Evolutionary conservation across 2,797 vertebrate species (phyloP).

Genomic region (Toxotes lorentzi): DNA sequence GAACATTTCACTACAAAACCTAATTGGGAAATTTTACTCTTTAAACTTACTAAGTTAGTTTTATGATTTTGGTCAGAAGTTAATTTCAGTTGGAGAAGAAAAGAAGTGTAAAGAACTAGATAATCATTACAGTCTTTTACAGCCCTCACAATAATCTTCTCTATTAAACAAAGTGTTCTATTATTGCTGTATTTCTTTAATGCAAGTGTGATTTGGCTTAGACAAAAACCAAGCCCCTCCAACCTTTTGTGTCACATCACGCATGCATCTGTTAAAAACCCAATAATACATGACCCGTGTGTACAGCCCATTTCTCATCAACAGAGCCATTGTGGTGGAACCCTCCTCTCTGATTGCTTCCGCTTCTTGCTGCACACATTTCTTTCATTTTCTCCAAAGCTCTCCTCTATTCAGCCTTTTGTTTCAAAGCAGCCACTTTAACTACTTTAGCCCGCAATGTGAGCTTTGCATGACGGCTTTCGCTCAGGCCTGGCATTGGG

Average conservation of each 20-base stretch:
- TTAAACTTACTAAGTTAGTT: no score
- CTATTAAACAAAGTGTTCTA: slow-evolving; percentile 17
- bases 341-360: slow-evolving; percentile 71
- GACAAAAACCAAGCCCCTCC: slow-evolving; percentile 25
- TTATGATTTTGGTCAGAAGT: slow-evolving; percentile 1
- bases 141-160: slow-evolving; percentile 6
- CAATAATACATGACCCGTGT: slow-evolving; percentile 67
- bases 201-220: slow-evolving; percentile 15
- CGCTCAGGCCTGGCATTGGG: slow-evolving; percentile 63
- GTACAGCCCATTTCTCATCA: slow-evolving; percentile 75
- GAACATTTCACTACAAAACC: not conserved
- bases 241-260: slow-evolving; percentile 43
- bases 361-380: slow-evolving; percentile 56
- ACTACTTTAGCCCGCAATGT: slow-evolving; percentile 72
- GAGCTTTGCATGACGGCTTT: slow-evolving; percentile 75
- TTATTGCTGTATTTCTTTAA: slow-evolving; percentile 16
- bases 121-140: not conserved
- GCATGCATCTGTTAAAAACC: slow-evolving; percentile 58
- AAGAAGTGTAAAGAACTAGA: not conserved
- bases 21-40: not conserved
- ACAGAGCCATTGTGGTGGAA: slow-evolving; percentile 74
- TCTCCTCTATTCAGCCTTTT: slow-evolving; percentile 70
- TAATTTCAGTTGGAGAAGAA: not conserved
- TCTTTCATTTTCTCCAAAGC: slow-evolving; percentile 71
- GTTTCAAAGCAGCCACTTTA: slow-evolving; percentile 78